Conservation (phyloP, 2,113 vertebrate species). For the Rousettus leschenaultii region DNA sequence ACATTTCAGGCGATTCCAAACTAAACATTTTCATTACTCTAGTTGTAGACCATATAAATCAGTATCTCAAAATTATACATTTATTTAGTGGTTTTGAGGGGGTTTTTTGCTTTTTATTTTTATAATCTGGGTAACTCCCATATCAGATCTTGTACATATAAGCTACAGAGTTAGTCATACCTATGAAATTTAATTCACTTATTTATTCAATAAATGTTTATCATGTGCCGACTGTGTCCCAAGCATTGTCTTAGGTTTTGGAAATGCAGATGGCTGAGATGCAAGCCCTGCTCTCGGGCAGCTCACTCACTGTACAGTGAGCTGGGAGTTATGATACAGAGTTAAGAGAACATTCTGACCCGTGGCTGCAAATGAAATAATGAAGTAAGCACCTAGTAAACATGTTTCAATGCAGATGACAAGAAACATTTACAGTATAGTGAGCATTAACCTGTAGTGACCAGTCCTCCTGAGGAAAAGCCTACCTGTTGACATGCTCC, state of each 20-base stretch:
- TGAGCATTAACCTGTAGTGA: background rate
- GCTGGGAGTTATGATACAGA: background rate
- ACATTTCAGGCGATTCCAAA: background rate
- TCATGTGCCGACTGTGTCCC: background rate
- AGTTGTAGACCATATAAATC: background rate
- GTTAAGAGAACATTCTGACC: background rate
- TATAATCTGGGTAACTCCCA: background rate
- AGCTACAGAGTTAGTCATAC: background rate
- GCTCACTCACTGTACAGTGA: background rate
- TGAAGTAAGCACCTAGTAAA: background rate
- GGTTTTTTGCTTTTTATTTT: background rate
- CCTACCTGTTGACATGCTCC: conserved; percentile 95
- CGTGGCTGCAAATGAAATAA: background rate
- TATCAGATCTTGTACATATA: background rate
- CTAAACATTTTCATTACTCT: background rate
- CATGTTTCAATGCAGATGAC: background rate
- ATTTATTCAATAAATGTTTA: background rate
- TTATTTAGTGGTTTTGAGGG: background rate
- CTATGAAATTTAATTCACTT: conserved; percentile 1
- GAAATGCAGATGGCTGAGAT: background rate
- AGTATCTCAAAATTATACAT: conserved; percentile 4
- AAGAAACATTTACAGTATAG: background rate
- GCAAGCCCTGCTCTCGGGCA: background rate
- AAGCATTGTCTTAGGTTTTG: background rate
- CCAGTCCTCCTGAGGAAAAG: background rate